Percentiles rank a stretch among this genome's conserved stretches.
Conservation (phyloP, 1,140 invertebrate genomes). For the Drosophila trapezifrons region DNA sequence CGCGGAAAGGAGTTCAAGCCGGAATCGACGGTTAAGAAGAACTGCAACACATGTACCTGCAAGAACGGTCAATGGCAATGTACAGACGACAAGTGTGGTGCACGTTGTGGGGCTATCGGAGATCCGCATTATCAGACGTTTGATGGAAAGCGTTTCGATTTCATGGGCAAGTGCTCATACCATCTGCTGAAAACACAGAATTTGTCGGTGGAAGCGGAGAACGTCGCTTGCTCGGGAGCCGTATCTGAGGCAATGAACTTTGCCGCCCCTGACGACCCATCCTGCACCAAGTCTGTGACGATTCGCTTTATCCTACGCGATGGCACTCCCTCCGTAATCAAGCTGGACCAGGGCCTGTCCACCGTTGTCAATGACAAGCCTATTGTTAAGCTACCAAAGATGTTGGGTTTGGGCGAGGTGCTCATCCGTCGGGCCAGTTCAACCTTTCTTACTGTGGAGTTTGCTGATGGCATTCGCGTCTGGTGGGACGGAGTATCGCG, state of each 20-base stretch:
- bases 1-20: constrained; percentile 90
- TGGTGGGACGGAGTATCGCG: constrained; percentile 94
- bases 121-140: constrained; percentile 96
- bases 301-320: constrained; percentile 85
- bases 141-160: constrained; percentile 93
- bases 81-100: constrained; percentile 89
- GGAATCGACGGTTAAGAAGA: constrained; percentile 89
- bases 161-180: constrained; percentile 95
- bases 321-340: constrained; percentile 85
- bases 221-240: constrained; percentile 91
- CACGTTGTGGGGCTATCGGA: constrained; percentile 91
- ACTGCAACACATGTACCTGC: constrained; percentile 90
- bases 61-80: constrained; percentile 90
- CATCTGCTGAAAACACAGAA: constrained; percentile 89
- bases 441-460: constrained; percentile 88
- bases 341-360: constrained; percentile 89
- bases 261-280: constrained; percentile 86
- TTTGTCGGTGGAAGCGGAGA: constrained; percentile 91
- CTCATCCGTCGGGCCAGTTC: constrained; percentile 90
- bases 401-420: constrained; percentile 85
- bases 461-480: constrained; percentile 90
- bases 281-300: constrained; percentile 92
- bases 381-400: constrained; percentile 88
- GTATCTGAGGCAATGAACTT: constrained; percentile 90
- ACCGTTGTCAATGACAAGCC: constrained; percentile 90